Base-by-base conservation (phyloP, 1,140 invertebrate genomes). In the Magallana ariakensis region DNA sequence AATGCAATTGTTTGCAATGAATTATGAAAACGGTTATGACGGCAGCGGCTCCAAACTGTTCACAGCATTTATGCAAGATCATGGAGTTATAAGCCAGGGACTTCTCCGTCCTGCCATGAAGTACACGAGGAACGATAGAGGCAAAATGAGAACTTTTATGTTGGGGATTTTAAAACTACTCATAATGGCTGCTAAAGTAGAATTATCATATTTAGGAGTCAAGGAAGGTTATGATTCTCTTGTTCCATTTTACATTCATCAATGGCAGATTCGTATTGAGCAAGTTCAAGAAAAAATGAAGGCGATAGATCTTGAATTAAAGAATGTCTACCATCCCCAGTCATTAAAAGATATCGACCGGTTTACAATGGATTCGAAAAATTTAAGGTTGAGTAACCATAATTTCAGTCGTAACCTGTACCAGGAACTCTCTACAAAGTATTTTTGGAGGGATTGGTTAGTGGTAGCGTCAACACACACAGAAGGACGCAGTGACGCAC, bases 81-180 rank as follows among this genome's bases (percentile, higher is more conserved):
- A 19, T 19, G 62, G 62, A 8, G 3, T 19, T 3, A 9, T 70
- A 9, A 70, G 62, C 26, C n/a, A 70, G 26, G 62, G 62, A 22
- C 26, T 70, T 6, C 19, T 70, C 8, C 19, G 62, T 22, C 62
- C 62, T 9, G 62, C 62, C 10, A 70, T 70, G n/a, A 70, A 22
- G 1, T 70, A 19, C 19, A 70, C 62, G 6, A 22, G 26, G 26
- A 70, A 70, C 26, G 62, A 70, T 19, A 22, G 62, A 70, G 62
- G 62, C 16, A 70, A 70, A 22, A 70, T 70, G 62, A 22, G 62
- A 19, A 70, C 62, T 0, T 70, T 70, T 22, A 70, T 70, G 62
- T 0, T 70, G 0, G 62, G 62, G n/a, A 70, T 70, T 22, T 70
- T 70, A 22, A 70, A 70, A 70, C 19, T 70, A 22, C 62, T 70